Evolutionary conservation across 2,797 vertebrate genomes (phyloP).

Genomic region (Cephalopachus bancanus): DNA sequence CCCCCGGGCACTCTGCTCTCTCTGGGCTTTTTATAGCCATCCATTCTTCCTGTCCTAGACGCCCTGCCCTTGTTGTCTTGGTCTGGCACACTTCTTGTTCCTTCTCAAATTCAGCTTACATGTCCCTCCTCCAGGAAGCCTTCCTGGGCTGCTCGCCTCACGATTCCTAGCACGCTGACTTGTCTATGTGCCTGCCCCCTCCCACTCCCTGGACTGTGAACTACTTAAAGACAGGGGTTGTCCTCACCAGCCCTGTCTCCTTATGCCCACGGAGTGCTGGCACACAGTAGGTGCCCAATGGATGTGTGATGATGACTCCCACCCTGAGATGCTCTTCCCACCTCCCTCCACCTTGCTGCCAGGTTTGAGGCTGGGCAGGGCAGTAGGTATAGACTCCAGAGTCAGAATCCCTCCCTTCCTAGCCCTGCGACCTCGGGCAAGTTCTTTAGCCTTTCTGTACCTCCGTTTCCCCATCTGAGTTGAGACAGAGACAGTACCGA

Average conservation of each 20-base stretch:
- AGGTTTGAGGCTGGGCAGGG: accelerated
- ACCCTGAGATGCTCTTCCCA: background rate
- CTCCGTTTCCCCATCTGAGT: background rate
- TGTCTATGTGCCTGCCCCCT: background rate
- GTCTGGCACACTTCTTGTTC: background rate
- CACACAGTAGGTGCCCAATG: background rate
- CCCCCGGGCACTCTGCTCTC: background rate
- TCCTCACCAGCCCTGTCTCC: background rate
- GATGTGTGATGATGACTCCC: background rate
- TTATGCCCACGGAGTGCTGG: background rate
- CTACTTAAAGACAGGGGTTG: background rate
- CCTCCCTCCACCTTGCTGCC: background rate
- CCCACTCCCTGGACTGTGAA: background rate
- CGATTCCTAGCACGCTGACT: background rate
- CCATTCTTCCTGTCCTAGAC: background rate
- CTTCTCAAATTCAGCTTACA: background rate
- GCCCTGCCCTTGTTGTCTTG: background rate
- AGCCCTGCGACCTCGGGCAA: background rate
- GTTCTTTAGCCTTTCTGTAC: background rate
- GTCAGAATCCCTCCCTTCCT: background rate
- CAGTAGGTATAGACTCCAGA: background rate
- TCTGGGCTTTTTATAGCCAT: background rate
- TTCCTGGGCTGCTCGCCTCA: background rate
- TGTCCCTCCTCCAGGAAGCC: background rate
- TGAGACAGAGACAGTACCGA: background rate